Evolutionary conservation across 2,113 vertebrate species (phyloP).

Genomic region (Thryonomys swinderianus): DNA sequence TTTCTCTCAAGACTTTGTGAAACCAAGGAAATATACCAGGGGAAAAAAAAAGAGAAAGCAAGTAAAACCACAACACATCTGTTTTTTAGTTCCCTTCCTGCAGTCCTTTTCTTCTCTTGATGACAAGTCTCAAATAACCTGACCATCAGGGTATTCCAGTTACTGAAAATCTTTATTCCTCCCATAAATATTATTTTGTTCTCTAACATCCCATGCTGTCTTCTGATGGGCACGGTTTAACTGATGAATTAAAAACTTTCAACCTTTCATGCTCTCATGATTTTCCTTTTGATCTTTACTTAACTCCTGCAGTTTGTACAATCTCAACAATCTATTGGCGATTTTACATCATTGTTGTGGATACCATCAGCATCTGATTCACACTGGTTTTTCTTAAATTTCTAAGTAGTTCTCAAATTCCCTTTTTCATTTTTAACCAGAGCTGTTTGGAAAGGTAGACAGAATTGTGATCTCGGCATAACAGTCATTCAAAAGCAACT

Average conservation of each 20-base stretch:
- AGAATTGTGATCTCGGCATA: background rate
- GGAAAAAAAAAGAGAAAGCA: background rate
- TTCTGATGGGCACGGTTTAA: background rate
- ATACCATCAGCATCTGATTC: background rate
- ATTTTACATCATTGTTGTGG: background rate
- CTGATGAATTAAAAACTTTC: background rate
- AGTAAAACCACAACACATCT: background rate
- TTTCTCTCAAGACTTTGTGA: background rate
- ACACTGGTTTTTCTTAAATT: background rate
- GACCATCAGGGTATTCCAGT: background rate
- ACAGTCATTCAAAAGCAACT: background rate
- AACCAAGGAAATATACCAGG: background rate
- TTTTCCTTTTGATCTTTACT: background rate
- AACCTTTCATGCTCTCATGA: background rate
- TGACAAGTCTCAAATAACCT: background rate
- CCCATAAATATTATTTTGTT: background rate
- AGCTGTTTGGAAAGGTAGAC: conserved; percentile 34
- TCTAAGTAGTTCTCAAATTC: conserved; percentile 52
- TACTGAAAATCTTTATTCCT: background rate
- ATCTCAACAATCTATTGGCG: background rate
- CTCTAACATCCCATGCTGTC: background rate
- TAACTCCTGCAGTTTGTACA: background rate
- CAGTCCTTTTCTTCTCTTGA: background rate
- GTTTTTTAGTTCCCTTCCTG: background rate
- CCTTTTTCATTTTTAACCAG: conserved; percentile 33